A percentile compares a stretch with the other conserved stretches of the same genome.
Evolutionary conservation across 1,140 invertebrate species (phyloP).

Genomic region (Pogonomyrmex barbatus): DNA sequence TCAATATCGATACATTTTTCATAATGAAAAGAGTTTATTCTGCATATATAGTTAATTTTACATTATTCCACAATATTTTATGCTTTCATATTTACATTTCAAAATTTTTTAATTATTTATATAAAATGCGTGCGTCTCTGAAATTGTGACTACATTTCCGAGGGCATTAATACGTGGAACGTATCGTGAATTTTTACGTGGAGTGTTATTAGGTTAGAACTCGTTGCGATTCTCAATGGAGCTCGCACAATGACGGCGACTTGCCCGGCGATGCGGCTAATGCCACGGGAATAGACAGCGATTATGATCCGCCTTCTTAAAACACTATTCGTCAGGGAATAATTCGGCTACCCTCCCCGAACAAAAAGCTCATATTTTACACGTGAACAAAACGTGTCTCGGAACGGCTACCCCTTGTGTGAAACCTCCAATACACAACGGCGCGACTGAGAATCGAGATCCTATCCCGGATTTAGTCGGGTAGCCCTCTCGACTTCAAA

Average conservation of each 20-base stretch:
- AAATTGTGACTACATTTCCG: background rate
- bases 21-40: no score
- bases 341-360: constrained; percentile 33
- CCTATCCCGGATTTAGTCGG: constrained; percentile 40
- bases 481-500: constrained; percentile 59
- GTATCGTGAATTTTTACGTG: background rate
- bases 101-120: background rate
- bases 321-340: constrained; percentile 34
- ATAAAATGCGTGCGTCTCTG: background rate
- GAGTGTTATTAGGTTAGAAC: background rate
- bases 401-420: constrained; percentile 9
- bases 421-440: constrained; percentile 25
- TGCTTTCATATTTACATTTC: background rate
- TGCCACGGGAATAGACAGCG: constrained; percentile 20
- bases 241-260: constrained; percentile 10
- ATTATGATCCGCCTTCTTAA: constrained; percentile 33
- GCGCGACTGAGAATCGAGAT: constrained; percentile 12
- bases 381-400: constrained; percentile 34
- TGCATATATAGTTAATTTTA: no score
- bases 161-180: background rate
- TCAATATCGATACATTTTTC: background rate
- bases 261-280: background rate
- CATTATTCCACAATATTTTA: no score
- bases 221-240: background rate
- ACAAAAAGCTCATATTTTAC: constrained; percentile 56